phyloP scores from a whole-genome alignment of 2,113 vertebrate genomes.

The Dendropsophus ebraccatus region DNA sequence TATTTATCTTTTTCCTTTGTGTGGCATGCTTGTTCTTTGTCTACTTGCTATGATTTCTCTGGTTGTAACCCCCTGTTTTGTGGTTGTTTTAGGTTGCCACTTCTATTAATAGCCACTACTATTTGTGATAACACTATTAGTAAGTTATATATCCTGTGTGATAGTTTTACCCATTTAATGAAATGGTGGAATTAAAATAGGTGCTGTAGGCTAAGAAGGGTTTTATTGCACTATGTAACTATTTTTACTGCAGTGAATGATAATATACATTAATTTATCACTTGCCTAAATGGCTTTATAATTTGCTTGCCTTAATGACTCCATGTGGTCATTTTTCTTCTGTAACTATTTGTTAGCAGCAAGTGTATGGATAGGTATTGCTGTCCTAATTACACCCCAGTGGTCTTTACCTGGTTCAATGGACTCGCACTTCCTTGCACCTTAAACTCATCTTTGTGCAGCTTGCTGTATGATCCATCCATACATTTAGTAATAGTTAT shows the following conservation, averaged over 20 bases:
- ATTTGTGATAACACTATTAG: no score
- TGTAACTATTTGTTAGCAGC: constrained; percentile 4
- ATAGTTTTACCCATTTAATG: no score
- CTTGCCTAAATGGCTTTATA: not conserved
- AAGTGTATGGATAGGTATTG: constrained; percentile 9
- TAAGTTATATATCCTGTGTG: no score
- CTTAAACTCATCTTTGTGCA: not conserved
- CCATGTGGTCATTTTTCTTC: constrained; percentile 1
- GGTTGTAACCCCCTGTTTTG: no score
- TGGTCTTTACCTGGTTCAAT: constrained; percentile 2
- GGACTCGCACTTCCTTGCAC: no score
- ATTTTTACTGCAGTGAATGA: not conserved
- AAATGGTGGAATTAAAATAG: not conserved
- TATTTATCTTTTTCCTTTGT: no score
- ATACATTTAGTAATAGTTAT: constrained; percentile 33
- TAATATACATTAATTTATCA: not conserved
- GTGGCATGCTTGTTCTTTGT: no score
- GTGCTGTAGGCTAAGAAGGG: not conserved
- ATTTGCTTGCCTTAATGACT: constrained; percentile 3
- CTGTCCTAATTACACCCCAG: not conserved
- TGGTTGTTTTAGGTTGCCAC: no score
- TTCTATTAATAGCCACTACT: no score
- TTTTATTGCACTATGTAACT: not conserved
- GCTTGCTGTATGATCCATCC: constrained; percentile 13
- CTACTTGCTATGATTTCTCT: no score